Conservation (phyloP, 2,797 vertebrate species). For the Arnoldichthys spilopterus region DNA sequence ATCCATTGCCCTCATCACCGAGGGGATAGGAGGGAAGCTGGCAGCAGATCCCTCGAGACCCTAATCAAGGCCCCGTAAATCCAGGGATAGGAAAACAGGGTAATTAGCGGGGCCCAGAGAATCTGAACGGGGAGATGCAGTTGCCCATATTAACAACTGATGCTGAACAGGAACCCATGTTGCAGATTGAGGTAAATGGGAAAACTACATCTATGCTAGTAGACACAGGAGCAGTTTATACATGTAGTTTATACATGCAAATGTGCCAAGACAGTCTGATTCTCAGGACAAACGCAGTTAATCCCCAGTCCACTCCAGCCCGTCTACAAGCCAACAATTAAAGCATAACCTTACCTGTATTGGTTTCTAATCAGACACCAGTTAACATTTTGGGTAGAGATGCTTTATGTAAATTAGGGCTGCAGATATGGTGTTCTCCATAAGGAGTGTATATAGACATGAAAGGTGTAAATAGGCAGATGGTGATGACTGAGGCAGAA, state of each 20-base stretch:
- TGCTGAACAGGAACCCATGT: neutral
- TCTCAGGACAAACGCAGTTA: too few species aligned
- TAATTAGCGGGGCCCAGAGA: too few species aligned
- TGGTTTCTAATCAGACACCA: neutral
- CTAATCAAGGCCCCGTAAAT: too few species aligned
- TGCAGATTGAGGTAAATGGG: neutral
- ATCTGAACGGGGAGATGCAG: too few species aligned
- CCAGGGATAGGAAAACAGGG: too few species aligned
- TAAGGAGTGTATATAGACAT: neutral
- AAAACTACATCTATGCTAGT: neutral
- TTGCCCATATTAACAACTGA: too few species aligned
- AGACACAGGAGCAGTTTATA: neutral
- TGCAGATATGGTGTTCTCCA: slow-evolving; percentile 1
- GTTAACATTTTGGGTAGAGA: neutral
- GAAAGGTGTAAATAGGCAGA: neutral
- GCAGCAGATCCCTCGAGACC: too few species aligned
- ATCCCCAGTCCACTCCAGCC: neutral
- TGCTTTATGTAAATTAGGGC: slow-evolving; percentile 1
- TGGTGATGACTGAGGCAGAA: neutral
- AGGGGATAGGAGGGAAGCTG: too few species aligned
- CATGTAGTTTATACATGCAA: too few species aligned
- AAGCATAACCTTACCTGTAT: neutral
- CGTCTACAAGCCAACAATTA: neutral
- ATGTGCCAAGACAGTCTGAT: too few species aligned
- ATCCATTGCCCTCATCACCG: too few species aligned